Evolutionary conservation across 2,888 invertebrate species (phyloP), one percentile per base, ranked within the genome.

Genomic region (Dascillus cervinus): DNA sequence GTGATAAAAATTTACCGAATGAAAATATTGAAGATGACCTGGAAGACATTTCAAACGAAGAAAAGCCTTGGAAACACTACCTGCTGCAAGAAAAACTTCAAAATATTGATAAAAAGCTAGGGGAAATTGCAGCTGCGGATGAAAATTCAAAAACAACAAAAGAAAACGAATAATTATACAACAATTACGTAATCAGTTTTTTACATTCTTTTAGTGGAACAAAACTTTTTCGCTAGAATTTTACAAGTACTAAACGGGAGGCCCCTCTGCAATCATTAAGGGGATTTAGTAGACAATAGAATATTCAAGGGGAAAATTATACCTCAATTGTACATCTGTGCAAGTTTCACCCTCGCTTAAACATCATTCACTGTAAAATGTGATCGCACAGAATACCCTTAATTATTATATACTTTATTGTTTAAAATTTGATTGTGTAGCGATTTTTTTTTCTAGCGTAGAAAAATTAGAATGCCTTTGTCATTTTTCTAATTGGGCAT

Each of bases 221-320:
- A 17, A 17, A 17, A 17, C 17, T 4, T 17, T 6, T 8, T 17
- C 8, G 8, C 8, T 17, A 6, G 17, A 17, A 17, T 17, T 17
- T 17, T 17, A 17, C 17, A 8, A 17, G 4, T 31, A 21, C 22
- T 35, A 12, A 23, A 11, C 3, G 11, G 8, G 26, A 24, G 19
- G 21, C 20, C 27, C 26, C 22, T 38, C 39, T 17, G 53, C 54
- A 43, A 54, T 57, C 55, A 58, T 58, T 58, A 56, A 58, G 52
- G 53, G 58, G 59, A 59, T 58, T 56, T 56, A 34, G 39, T 47
- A 60, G 57, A 60, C 59, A 60, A 60, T 59, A 49, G 59, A 53
- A 55, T 50, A 52, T 54, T 58, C 54, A 49, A 60, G 56, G 52
- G 61, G 56, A 55, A 60, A 60, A 60, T 60, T 58, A 56, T 53